Conservation (phyloP, 1,140 invertebrate genomes). For the Oryzaephilus surinamensis region DNA sequence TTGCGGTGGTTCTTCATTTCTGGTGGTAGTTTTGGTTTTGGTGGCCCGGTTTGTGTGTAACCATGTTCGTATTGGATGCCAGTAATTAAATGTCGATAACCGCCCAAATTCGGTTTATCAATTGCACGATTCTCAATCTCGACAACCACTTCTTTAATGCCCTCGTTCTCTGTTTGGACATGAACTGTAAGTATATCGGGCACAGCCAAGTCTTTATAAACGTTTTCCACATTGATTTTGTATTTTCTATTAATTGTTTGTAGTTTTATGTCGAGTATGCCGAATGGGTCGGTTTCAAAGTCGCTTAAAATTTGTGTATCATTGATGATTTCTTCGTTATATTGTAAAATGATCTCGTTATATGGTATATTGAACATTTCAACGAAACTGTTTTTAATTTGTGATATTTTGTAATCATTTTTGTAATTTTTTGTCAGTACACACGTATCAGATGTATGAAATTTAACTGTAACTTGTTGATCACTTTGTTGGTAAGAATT, state of each 20-base stretch:
- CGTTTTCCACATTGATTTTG: conserved; percentile 21
- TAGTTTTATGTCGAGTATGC: conserved; percentile 24
- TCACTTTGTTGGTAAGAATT: too few species aligned
- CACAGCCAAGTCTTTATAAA: conserved; percentile 26
- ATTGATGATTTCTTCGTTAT: neutral
- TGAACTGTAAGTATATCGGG: conserved; percentile 44
- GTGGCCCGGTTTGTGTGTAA: conserved; percentile 51
- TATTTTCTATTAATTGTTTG: conserved; percentile 17
- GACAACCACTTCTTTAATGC: conserved; percentile 42
- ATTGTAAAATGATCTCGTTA: conserved; percentile 6
- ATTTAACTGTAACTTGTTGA: too few species aligned
- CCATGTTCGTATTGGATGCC: conserved; percentile 50
- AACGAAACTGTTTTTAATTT: too few species aligned
- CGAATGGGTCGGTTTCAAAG: conserved; percentile 18
- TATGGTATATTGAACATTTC: conserved; percentile 11
- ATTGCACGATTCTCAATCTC: conserved; percentile 46
- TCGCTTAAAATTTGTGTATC: conserved; percentile 9
- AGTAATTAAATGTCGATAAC: conserved; percentile 47
- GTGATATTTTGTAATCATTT: conserved; percentile 3
- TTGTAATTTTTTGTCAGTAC: too few species aligned
- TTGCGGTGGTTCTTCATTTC: conserved; percentile 43
- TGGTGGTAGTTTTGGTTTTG: conserved; percentile 37
- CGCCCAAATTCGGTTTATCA: conserved; percentile 51
- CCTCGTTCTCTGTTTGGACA: conserved; percentile 37
- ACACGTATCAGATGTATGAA: too few species aligned